Conservation (phyloP, 1,140 invertebrate genomes). For the Eufriesea mexicana region DNA sequence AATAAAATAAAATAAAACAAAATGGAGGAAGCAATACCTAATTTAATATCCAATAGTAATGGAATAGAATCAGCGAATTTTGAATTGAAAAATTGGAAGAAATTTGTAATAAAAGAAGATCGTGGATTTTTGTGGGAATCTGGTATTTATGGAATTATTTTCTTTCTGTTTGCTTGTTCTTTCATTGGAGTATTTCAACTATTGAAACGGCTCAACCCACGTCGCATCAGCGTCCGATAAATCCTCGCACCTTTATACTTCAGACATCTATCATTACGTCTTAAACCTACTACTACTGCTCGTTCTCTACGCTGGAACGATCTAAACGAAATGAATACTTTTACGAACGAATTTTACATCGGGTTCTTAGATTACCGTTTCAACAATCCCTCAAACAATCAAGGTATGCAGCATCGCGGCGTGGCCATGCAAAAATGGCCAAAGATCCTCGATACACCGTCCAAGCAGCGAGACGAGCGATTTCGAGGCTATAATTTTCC, state of each 20-base stretch:
- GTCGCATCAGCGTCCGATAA: background rate
- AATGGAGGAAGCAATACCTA: too few relatives aligned
- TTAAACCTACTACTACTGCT: background rate
- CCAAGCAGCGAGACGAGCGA: background rate
- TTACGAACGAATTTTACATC: background rate
- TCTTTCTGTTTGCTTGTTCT: too few relatives aligned
- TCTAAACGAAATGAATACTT: background rate
- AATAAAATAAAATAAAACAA: too few relatives aligned
- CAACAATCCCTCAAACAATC: conserved; percentile 10
- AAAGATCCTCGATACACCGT: conserved; percentile 11
- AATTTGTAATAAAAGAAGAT: too few relatives aligned
- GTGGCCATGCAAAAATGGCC: background rate
- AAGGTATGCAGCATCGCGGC: background rate
- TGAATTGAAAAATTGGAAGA: too few relatives aligned
- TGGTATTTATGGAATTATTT: too few relatives aligned
- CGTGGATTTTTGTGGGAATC: too few relatives aligned
- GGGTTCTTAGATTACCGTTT: background rate
- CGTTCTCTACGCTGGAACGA: background rate
- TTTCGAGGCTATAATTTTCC: conserved; percentile 24
- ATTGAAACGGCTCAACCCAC: background rate
- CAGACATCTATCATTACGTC: background rate
- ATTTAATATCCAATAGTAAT: too few relatives aligned
- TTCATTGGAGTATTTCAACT: background rate
- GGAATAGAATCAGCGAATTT: too few relatives aligned
- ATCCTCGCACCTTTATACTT: background rate